A percentile compares a stretch with the other conserved stretches of the same genome.
phyloP scores from a whole-genome alignment of 2,113 vertebrate species.

The Fulica atra region DNA sequence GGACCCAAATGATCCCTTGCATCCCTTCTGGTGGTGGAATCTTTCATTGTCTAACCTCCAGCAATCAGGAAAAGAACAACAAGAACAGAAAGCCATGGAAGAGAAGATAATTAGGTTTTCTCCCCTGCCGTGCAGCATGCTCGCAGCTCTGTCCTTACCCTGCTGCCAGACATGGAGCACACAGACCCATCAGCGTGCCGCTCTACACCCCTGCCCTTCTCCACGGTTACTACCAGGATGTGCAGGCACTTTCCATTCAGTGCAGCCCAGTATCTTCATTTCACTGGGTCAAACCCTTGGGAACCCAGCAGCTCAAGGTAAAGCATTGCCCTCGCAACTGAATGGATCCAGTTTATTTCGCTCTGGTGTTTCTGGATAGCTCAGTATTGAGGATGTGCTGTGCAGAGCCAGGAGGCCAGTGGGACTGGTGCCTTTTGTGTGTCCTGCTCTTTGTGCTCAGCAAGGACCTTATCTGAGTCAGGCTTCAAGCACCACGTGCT shows the following conservation, averaged over 20 bases:
- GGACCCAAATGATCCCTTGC: neutral
- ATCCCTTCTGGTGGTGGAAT: neutral
- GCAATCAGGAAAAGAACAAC: neutral
- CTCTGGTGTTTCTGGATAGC: neutral
- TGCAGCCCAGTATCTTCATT: neutral
- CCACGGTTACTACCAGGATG: neutral
- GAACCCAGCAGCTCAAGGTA: neutral
- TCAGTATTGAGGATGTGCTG: neutral
- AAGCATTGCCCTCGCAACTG: neutral
- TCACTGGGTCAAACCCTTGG: neutral
- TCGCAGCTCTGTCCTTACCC: neutral
- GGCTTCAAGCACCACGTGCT: neutral
- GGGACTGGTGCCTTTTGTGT: neutral
- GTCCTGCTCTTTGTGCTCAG: neutral
- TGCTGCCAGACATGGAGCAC: neutral
- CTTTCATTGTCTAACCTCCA: constrained; percentile 5
- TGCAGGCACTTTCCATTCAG: neutral
- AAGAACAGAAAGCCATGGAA: neutral
- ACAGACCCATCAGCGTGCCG: neutral
- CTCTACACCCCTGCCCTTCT: neutral
- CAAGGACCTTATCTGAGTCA: neutral
- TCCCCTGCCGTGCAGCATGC: neutral
- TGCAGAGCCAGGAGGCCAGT: neutral
- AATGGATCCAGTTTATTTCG: neutral
- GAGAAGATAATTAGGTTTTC: constrained; percentile 22